Conservation (phyloP, 2,797 vertebrate species). For the Phoeniculus purpureus region DNA sequence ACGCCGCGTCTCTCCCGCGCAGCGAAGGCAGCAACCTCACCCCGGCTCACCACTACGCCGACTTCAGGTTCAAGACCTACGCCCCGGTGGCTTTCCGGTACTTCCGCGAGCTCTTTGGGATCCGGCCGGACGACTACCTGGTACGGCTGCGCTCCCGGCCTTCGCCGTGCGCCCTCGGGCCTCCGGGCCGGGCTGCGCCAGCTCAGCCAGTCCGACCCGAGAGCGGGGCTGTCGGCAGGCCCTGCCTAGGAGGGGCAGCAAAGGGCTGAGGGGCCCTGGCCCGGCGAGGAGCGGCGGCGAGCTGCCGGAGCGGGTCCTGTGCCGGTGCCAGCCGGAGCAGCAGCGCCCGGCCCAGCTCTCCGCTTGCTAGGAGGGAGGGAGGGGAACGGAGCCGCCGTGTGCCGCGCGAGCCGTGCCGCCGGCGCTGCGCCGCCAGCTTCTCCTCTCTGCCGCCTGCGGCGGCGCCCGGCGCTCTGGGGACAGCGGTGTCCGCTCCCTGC, state of each 20-base stretch:
- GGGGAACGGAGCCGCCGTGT: no score
- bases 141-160: constrained; percentile 71
- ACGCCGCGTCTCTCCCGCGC: not conserved
- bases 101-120: constrained; percentile 96
- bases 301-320: not conserved
- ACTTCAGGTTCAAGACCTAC: constrained; percentile 98
- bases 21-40: constrained; percentile 98
- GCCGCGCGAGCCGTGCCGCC: not conserved
- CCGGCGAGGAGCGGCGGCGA: not conserved
- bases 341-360: not conserved
- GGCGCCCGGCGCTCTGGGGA: not conserved
- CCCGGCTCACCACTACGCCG: constrained; percentile 93
- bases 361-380: not conserved
- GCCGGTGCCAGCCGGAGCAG: not conserved
- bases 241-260: not conserved
- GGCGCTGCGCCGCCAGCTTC: no score
- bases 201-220: not conserved
- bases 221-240: not conserved
- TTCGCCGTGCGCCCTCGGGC: not conserved
- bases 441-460: not conserved
- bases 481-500: constrained; percentile 42
- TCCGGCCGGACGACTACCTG: constrained; percentile 96
- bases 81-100: constrained; percentile 96
- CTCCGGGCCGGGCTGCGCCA: no score
- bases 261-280: not conserved